Percentiles rank a stretch among this genome's conserved stretches.
These are phyloP conservation scores for Catharus fuscescens DNA, from an alignment of 2,113 vertebrate genomes.

Conservation along the genomic window DNA sequence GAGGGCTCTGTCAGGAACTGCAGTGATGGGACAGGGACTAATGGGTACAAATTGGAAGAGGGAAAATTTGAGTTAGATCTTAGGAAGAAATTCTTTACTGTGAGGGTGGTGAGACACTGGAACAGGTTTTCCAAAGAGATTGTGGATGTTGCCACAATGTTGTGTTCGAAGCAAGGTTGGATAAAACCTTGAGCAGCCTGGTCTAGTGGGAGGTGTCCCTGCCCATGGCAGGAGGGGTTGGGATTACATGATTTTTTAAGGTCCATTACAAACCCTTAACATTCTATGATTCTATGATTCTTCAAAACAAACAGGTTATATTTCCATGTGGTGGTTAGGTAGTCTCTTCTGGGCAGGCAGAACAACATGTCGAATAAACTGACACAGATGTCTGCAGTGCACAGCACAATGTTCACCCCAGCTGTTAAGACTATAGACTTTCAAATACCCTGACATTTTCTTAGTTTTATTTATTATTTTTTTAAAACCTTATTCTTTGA, in stretches of 20 bases:
- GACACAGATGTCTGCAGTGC: background rate
- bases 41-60: background rate
- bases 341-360: background rate
- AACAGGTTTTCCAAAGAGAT: background rate
- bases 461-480: background rate
- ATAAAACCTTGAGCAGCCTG: background rate
- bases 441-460: background rate
- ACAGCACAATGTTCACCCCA: background rate
- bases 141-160: accelerated
- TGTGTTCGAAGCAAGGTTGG: background rate
- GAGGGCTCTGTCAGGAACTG: background rate
- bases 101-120: background rate
- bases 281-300: background rate
- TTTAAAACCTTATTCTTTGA: background rate
- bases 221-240: background rate
- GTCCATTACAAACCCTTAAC: background rate
- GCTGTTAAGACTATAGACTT: background rate
- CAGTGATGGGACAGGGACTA: background rate
- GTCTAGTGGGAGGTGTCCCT: background rate
- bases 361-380: background rate
- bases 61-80: background rate
- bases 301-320: background rate
- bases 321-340: background rate
- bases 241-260: background rate
- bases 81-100: background rate